Base-by-base conservation (phyloP, 2,113 vertebrate genomes). In the Prunella fulvescens region DNA sequence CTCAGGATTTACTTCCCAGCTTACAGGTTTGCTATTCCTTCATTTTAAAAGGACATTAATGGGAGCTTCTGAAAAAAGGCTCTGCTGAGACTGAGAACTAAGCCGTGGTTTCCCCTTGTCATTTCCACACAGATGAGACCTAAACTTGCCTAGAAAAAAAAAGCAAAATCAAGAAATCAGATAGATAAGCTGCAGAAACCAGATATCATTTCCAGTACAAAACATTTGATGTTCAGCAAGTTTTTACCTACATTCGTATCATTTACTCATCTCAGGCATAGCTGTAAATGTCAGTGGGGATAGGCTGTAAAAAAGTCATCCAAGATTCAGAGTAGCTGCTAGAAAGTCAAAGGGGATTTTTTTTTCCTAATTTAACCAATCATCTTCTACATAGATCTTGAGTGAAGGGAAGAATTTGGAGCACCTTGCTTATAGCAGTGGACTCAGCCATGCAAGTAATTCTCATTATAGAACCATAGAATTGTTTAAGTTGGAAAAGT, bases 61-160 rank as follows among this genome's bases (percentile, higher is more conserved):
- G 37, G 39, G 10, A 90, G 11, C 16, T 77, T 83, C 74, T 62
- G 71, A 83, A 88, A 90, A 84, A 86, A 61, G 12, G 14, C 24
- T 88, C 19, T 71, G 40, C 65, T 93, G 69, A 95, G 69, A 93
- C 65, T 92, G 53, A 95, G 82, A 94, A 53, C 61, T 67, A 76
- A 56, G 56, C 48, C 17, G 31, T 81, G 53, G 15, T 93, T 95
- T 92, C 69, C 71, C 67, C 61, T 71, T 92, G 69, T 64, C 8
- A 5, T 86, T 96, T 92, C 22, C 44, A 57, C 0, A 0, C 14
- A 81, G 23, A 71, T 2, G 10, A 72, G 14, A 19, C 61, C 28
- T 88, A 61, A 95, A 85, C 11, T 65, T 85, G 19, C 18, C 37
- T 69, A 61, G 71, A 44, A 94, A 54, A 83, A 81, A 64, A 62